These are phyloP conservation scores for Eupithecia tripunctaria DNA, from an alignment of 2,888 invertebrate genomes.

Conservation along the genomic window DNA sequence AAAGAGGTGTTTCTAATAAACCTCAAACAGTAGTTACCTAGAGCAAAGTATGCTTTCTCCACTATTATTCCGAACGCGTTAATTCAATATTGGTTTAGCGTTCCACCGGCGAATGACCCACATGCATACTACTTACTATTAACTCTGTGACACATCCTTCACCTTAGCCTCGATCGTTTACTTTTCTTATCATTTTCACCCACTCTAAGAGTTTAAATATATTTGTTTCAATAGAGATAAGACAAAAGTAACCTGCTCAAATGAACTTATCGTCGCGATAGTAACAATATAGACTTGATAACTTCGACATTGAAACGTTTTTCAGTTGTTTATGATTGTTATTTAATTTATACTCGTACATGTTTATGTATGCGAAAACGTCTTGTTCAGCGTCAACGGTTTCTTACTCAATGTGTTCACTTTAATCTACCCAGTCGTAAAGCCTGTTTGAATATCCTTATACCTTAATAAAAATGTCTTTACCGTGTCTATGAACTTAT, in stretches of 20 bases:
- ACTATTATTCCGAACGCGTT: conserved; percentile 78
- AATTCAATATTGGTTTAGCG: conserved; percentile 80
- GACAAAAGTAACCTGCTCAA: conserved; percentile 46
- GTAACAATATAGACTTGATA: conserved; percentile 44
- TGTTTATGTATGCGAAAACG: no score
- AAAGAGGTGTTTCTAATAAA: conserved; percentile 41
- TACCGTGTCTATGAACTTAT: neutral
- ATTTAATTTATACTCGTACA: no score
- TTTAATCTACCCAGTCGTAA: no score
- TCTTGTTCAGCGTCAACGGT: no score
- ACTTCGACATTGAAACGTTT: conserved; percentile 37
- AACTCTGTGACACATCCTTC: conserved; percentile 60
- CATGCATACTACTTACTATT: conserved; percentile 32
- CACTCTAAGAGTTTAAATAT: conserved; percentile 40
- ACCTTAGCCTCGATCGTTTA: conserved; percentile 58
- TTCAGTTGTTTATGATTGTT: neutral
- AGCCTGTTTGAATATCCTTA: neutral
- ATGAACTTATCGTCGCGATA: conserved; percentile 45
- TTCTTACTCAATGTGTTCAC: no score
- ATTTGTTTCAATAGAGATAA: conserved; percentile 37
- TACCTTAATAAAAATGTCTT: neutral
- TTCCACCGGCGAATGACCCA: conserved; percentile 61
- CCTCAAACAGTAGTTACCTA: conserved; percentile 45
- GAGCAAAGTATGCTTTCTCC: conserved; percentile 67
- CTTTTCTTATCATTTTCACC: conserved; percentile 50